Conservation (phyloP, 2,797 vertebrate species). For the Ptychobarbus kaznakovi region DNA sequence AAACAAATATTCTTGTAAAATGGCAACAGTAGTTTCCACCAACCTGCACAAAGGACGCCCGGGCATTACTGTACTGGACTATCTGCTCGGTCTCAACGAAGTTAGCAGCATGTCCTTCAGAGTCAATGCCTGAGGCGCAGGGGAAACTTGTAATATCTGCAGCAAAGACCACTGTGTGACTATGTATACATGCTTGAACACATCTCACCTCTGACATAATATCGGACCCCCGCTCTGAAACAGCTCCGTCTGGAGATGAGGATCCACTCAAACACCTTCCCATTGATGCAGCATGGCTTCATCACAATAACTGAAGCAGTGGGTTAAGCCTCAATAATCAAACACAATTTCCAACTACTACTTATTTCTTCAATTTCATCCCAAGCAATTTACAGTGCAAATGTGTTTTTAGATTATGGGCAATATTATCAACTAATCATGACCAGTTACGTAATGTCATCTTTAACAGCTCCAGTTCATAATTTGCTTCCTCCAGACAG, state of each 20-base stretch:
- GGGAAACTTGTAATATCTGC: background rate
- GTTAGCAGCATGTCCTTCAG: conserved; percentile 97
- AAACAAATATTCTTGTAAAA: background rate
- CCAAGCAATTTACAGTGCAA: background rate
- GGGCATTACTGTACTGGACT: conserved; percentile 88
- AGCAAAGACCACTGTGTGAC: background rate
- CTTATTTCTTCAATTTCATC: background rate
- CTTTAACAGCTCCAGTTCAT: background rate
- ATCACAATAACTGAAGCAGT: conserved; percentile 86
- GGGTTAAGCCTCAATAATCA: conserved; percentile 63
- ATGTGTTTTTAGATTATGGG: background rate
- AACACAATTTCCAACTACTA: background rate
- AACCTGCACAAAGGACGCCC: conserved; percentile 94
- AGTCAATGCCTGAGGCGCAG: conserved; percentile 89
- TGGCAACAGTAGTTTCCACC: conserved; percentile 50
- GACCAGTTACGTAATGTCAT: background rate
- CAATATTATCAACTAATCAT: background rate
- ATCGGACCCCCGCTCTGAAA: conserved; percentile 95
- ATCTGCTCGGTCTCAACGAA: conserved; percentile 98
- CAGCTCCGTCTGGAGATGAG: conserved; percentile 97
- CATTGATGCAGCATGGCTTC: conserved; percentile 93
- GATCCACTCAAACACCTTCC: conserved; percentile 97
- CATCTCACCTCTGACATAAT: conserved; percentile 93
- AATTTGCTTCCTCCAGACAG: background rate
- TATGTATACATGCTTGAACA: background rate